phyloP scores from a whole-genome alignment of 2,113 vertebrate species.

The Heteronetta atricapilla region DNA sequence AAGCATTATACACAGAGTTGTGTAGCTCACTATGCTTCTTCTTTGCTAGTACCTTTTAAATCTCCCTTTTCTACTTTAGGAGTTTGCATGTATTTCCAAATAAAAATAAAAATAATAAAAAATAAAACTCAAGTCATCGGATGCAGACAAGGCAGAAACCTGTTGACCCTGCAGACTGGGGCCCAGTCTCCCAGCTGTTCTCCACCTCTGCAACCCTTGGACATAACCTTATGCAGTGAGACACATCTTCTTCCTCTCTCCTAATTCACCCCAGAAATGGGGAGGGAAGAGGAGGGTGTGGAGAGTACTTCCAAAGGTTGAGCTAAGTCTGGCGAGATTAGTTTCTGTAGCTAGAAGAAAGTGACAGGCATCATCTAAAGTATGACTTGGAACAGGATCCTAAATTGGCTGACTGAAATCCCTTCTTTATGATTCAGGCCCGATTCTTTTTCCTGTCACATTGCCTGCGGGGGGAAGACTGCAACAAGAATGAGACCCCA shows the following conservation, averaged over 20 bases:
- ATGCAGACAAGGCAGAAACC: background rate
- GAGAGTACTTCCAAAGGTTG: background rate
- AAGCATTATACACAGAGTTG: background rate
- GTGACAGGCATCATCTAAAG: background rate
- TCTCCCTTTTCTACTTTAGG: background rate
- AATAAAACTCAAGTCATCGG: background rate
- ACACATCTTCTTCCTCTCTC: background rate
- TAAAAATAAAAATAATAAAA: background rate
- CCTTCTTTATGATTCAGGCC: background rate
- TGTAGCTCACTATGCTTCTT: background rate
- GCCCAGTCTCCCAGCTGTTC: background rate
- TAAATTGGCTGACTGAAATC: background rate
- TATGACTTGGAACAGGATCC: background rate
- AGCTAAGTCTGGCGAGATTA: background rate
- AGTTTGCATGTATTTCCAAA: background rate
- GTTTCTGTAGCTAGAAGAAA: conserved; percentile 5
- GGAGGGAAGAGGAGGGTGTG: background rate
- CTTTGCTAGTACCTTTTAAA: background rate
- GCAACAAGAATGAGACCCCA: background rate
- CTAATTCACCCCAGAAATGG: fast-evolving
- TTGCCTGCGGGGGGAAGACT: background rate
- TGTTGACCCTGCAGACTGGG: background rate
- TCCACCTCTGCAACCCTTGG: background rate
- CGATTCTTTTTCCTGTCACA: background rate
- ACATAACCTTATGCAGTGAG: background rate